These are phyloP conservation scores for Rhynchonycteris naso DNA, from an alignment of 2,797 vertebrate species.

Conservation along the genomic window DNA sequence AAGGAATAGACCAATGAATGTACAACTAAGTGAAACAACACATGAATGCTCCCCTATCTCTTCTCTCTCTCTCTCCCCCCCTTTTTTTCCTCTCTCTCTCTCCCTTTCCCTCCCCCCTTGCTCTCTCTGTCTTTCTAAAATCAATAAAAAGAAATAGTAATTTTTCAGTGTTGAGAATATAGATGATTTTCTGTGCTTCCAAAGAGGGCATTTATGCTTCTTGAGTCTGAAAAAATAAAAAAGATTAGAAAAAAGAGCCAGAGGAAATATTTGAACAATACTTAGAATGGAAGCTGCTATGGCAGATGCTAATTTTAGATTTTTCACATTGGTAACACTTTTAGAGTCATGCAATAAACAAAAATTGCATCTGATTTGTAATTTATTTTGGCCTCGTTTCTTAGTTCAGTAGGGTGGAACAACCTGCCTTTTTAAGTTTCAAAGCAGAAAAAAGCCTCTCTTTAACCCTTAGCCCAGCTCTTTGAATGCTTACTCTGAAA, in stretches of 20 bases:
- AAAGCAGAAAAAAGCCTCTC: neutral
- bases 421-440: constrained; percentile 18
- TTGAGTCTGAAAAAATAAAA: constrained; percentile 47
- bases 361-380: constrained; percentile 33
- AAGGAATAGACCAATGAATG: too few species aligned
- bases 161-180: constrained; percentile 45
- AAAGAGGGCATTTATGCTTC: constrained; percentile 25
- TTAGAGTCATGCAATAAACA: constrained; percentile 20
- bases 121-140: too few species aligned
- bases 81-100: too few species aligned
- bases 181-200: constrained; percentile 52
- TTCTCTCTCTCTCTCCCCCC: too few species aligned
- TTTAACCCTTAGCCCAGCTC: neutral
- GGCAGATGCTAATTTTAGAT: constrained; percentile 5
- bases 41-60: too few species aligned
- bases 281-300: constrained; percentile 17
- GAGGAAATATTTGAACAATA: constrained; percentile 16
- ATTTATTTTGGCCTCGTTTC: constrained; percentile 22
- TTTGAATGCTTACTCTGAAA: constrained; percentile 47
- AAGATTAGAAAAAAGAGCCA: neutral
- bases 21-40: too few species aligned
- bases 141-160: neutral
- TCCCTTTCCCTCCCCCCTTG: too few species aligned
- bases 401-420: neutral
- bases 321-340: constrained; percentile 40